These are phyloP conservation scores for Hippoglossus stenolepis DNA, from an alignment of 2,113 vertebrate genomes.

Conservation along the genomic window DNA sequence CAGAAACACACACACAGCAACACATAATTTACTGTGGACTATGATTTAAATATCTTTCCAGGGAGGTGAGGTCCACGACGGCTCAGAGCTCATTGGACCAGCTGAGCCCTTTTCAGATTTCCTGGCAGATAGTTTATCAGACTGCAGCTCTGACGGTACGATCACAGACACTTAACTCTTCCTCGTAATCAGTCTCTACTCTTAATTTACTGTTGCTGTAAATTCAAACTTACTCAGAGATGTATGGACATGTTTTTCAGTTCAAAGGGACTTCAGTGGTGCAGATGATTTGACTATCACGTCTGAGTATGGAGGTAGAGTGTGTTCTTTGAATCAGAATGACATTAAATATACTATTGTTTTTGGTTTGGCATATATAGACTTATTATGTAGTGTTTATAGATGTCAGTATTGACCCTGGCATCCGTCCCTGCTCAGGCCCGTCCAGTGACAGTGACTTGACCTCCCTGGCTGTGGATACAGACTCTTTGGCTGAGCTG, in stretches of 20 bases:
- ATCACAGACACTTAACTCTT: not conserved
- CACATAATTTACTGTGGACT: not conserved
- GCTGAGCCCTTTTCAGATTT: conserved; percentile 88
- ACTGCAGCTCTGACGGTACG: conserved; percentile 93
- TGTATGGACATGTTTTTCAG: conserved; percentile 74
- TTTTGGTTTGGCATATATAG: not conserved
- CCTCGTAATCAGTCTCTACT: not conserved
- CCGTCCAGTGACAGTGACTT: conserved; percentile 92
- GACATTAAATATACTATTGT: not conserved
- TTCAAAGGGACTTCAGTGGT: conserved; percentile 86
- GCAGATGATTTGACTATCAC: conserved; percentile 88
- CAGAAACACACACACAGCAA: not conserved
- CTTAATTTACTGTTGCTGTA: not conserved
- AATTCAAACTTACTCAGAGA: not conserved
- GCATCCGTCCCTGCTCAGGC: conserved; percentile 75
- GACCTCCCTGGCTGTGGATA: conserved; percentile 88
- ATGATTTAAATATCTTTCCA: conserved; percentile 63
- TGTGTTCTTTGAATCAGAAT: not conserved
- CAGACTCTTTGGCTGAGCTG: conserved; percentile 89
- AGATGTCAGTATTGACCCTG: not conserved
- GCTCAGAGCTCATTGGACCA: conserved; percentile 96
- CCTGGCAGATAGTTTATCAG: conserved; percentile 88
- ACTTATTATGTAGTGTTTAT: not conserved
- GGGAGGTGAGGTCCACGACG: conserved; percentile 95
- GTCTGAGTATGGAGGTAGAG: conserved; percentile 90